Percentiles rank a stretch among this genome's conserved stretches.
Evolutionary conservation across 2,888 invertebrate genomes (phyloP).

Genomic region (Macrophya alboannulata): DNA sequence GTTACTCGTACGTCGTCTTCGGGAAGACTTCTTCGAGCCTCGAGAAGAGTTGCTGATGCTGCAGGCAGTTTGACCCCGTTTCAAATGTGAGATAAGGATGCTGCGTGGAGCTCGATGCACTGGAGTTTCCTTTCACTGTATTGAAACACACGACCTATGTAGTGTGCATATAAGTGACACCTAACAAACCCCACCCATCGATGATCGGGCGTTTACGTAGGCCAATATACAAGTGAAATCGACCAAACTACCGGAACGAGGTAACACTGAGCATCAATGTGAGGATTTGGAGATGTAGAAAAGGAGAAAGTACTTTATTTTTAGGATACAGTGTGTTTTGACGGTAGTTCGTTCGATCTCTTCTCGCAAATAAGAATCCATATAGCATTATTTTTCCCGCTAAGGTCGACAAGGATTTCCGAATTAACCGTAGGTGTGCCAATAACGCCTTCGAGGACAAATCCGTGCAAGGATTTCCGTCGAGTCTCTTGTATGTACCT

Average conservation of each 20-base stretch:
- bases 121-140: constrained; percentile 36
- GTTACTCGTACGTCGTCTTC: constrained; percentile 12
- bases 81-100: constrained; percentile 40
- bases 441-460: constrained; percentile 33
- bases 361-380: not conserved
- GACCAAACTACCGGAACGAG: not conserved
- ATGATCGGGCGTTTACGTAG: constrained; percentile 7
- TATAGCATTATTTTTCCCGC: not conserved
- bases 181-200: not conserved
- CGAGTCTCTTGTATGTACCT: not conserved
- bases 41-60: constrained; percentile 16
- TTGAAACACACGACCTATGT: not conserved
- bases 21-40: constrained; percentile 6
- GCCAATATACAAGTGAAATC: constrained; percentile 9
- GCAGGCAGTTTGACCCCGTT: constrained; percentile 40
- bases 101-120: constrained; percentile 1
- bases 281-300: not conserved
- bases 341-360: not conserved
- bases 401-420: constrained; percentile 24
- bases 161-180: not conserved
- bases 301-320: constrained; percentile 36
- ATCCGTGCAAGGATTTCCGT: constrained; percentile 13
- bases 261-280: not conserved
- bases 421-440: constrained; percentile 34
- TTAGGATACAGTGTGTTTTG: not conserved